Conservation (phyloP, 2,888 invertebrate genomes). For the Pristionchus mayeri region DNA sequence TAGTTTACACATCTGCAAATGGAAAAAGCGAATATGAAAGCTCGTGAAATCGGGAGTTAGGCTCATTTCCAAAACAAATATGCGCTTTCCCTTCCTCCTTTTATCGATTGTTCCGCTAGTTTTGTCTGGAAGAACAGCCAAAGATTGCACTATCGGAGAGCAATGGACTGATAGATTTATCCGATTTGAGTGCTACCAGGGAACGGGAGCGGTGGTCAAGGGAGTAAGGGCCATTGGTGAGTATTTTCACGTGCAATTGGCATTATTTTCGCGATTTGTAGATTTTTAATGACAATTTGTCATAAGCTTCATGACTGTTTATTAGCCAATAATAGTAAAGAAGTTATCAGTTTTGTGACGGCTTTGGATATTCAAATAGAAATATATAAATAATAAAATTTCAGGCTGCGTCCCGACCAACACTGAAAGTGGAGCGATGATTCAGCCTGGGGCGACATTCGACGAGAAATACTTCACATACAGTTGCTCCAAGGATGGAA, state of each 20-base stretch:
- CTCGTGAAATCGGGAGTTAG: too few species aligned
- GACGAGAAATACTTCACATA: constrained; percentile 49
- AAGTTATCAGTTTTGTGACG: background rate
- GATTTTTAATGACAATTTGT: too few species aligned
- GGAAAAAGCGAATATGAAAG: too few species aligned
- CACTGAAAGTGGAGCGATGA: constrained; percentile 42
- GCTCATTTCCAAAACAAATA: too few species aligned
- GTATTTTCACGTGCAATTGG: too few species aligned
- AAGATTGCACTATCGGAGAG: constrained; percentile 42
- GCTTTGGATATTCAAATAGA: background rate
- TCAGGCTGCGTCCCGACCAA: constrained; percentile 45
- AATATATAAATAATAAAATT: background rate
- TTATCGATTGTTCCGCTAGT: background rate
- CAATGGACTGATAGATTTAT: constrained; percentile 48
- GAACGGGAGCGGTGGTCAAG: constrained; percentile 42
- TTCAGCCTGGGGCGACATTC: constrained; percentile 26
- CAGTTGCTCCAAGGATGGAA: background rate
- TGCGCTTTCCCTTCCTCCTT: constrained; percentile 1
- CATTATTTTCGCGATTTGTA: too few species aligned
- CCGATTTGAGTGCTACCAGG: constrained; percentile 48
- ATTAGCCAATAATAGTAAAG: too few species aligned
- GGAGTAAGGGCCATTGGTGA: constrained; percentile 49
- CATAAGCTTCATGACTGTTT: too few species aligned
- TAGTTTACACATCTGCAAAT: too few species aligned
- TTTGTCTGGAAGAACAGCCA: constrained; percentile 18